A percentile compares a stretch with the other conserved stretches of the same genome.
These are phyloP conservation scores for Mionectes olivaceus DNA, from an alignment of 2,797 vertebrate genomes.

Conservation along the genomic window DNA sequence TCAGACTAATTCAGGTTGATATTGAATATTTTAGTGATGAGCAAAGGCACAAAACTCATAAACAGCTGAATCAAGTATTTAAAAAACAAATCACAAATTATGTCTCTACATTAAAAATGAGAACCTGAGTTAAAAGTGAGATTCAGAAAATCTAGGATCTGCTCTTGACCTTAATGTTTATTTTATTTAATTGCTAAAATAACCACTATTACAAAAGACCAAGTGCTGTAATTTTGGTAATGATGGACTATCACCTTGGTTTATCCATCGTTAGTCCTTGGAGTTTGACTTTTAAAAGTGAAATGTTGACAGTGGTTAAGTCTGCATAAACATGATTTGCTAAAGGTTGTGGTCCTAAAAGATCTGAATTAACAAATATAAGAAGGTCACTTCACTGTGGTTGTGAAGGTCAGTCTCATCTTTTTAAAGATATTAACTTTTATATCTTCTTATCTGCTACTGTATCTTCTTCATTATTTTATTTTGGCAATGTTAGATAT, in stretches of 20 bases:
- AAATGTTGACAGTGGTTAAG: background rate
- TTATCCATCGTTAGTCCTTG: background rate
- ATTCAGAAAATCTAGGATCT: background rate
- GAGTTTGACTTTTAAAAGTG: slow-evolving; percentile 2
- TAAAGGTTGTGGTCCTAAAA: slow-evolving; percentile 7
- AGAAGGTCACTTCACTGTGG: background rate
- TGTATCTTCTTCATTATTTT: background rate
- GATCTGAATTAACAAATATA: background rate
- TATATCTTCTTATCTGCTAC: background rate
- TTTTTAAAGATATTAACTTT: slow-evolving; percentile 14
- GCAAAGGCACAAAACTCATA: background rate
- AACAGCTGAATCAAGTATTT: background rate
- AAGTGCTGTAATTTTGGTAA: background rate
- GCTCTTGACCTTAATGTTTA: background rate
- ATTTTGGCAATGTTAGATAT: background rate
- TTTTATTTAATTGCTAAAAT: background rate
- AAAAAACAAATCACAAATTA: background rate
- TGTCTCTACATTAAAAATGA: background rate
- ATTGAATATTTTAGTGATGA: background rate
- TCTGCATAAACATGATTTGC: background rate
- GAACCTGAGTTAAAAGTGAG: background rate
- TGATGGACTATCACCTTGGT: background rate
- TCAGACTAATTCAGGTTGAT: background rate
- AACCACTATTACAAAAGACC: background rate
- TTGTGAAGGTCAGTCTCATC: slow-evolving; percentile 5